Conservation (phyloP, 2,113 vertebrate species). For the Ginglymostoma cirratum region DNA sequence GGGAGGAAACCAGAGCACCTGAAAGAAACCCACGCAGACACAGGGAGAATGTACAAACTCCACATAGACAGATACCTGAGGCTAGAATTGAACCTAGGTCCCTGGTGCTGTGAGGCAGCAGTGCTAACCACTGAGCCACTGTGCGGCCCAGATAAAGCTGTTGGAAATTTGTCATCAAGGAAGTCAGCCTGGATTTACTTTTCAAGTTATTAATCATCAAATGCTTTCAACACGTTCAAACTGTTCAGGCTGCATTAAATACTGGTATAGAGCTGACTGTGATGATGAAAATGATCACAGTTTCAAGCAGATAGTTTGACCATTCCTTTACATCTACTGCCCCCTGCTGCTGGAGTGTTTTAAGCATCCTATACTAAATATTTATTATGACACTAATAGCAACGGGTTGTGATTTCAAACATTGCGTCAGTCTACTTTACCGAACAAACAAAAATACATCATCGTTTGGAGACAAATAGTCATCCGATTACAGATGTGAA, state of each 20-base stretch:
- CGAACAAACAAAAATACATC: no score
- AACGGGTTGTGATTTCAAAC: not conserved
- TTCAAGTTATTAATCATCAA: not conserved
- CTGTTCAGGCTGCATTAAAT: not conserved
- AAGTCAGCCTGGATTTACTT: not conserved
- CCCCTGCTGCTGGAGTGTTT: not conserved
- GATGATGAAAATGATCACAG: not conserved
- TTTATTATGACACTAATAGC: not conserved
- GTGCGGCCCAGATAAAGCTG: not conserved
- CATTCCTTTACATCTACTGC: constrained; percentile 3
- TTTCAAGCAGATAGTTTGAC: not conserved
- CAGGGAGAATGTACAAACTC: no score
- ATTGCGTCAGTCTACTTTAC: not conserved
- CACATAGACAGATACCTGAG: no score
- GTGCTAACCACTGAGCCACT: no score
- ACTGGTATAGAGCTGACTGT: no score
- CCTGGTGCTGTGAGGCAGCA: no score
- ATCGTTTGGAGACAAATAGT: no score
- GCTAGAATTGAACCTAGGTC: no score
- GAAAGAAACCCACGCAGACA: no score
- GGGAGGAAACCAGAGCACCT: no score
- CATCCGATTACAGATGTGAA: no score
- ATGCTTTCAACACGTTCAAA: not conserved
- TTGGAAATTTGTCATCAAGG: not conserved
- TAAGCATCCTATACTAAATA: not conserved